Evolutionary conservation across 2,888 invertebrate genomes (phyloP), one percentile per base, ranked within the genome.

Genomic region (Creontiades dilutus): DNA sequence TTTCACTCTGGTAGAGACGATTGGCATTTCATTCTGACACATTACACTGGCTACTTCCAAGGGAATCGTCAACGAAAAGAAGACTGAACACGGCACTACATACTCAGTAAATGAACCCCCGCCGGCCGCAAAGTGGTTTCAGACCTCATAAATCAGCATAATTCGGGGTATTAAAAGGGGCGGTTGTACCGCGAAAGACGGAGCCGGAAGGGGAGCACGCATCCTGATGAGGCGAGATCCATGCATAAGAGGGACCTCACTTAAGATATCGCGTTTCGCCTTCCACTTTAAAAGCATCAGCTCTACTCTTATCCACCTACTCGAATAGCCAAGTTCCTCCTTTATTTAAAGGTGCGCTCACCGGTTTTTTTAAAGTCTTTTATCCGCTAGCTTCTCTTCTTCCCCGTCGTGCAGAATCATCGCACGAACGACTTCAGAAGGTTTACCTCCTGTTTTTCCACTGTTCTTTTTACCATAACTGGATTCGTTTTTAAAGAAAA

Each of bases 241-340:
- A 47, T 78, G 78, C 47, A 46, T 76, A 27, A 76, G 76, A 37
- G 76, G 76, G 76, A 27, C 46, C 19, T 47, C 78, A 78, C 78
- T 78, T 78, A 78, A 78, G 78, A 78, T 78, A 78, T 78, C 78
- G 78, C 78, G 47, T 78, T 78, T 78, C 78, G 16, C 78, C 78
- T 78, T 13, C 78, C 78, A 46, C 47, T 78, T 46, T 78, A 47
- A 78, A 78, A 78, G 78, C 68, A 23, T 23, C 68, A 68, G 68
- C 68, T 68, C 68, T 23, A 68, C 3, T 23, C 68, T 68, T 68
- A 68, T 68, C 68, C 68, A 68, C 68, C 68, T 68, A 23, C 68
- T 68, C 68, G 68, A 68, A 68, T 23, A 68, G 68, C 68, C 23
- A 68, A 68, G 68, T 68, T 68, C 12, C 68, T 68, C 68, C 23